A percentile compares a stretch with the other conserved stretches of the same genome.
Evolutionary conservation across 1,140 invertebrate genomes (phyloP).

Genomic region (Copidosoma floridanum): DNA sequence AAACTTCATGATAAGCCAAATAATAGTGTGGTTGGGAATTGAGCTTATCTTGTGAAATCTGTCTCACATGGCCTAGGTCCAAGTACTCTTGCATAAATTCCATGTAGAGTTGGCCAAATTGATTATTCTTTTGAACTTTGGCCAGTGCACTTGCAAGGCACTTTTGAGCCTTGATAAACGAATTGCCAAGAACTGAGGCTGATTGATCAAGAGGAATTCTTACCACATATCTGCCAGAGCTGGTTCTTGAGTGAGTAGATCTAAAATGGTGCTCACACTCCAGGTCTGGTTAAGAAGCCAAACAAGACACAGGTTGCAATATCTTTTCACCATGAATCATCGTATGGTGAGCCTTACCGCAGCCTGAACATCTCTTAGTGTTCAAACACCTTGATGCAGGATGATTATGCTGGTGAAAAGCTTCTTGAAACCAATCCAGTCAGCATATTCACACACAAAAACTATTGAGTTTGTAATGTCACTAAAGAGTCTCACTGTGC

Average conservation of each 20-base stretch:
- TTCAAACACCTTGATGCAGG: neutral
- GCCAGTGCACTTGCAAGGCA: neutral
- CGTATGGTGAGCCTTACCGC: too few relatives aligned
- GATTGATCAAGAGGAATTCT: neutral
- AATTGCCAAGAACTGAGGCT: neutral
- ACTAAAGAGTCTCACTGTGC: too few relatives aligned
- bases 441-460: too few relatives aligned
- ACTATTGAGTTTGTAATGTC: too few relatives aligned
- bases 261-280: neutral
- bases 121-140: neutral
- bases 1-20: slow-evolving; percentile 36
- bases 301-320: too few relatives aligned
- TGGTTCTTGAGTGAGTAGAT: neutral
- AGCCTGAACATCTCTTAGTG: neutral
- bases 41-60: neutral
- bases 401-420: too few relatives aligned
- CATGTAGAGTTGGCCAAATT: slow-evolving; percentile 28
- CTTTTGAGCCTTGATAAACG: neutral
- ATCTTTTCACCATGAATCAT: neutral
- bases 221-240: neutral
- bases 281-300: neutral
- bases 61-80: slow-evolving; percentile 41
- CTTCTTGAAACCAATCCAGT: too few relatives aligned
- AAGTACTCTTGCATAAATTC: slow-evolving; percentile 44
- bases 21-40: slow-evolving; percentile 26